Conservation (phyloP, 1,140 invertebrate genomes). For the Mamestra configurata region DNA sequence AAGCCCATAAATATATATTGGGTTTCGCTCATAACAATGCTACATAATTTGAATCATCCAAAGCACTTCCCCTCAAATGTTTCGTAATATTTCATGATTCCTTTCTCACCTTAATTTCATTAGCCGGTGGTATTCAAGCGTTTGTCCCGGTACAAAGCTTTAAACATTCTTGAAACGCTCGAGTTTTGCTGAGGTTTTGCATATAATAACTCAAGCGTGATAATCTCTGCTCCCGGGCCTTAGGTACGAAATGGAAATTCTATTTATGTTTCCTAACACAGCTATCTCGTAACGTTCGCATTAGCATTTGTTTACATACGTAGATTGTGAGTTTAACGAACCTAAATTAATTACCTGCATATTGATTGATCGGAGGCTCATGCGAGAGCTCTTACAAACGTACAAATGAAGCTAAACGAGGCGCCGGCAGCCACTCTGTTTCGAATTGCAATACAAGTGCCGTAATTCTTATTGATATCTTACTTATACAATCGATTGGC, state of each 20-base stretch:
- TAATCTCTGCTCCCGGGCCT: slow-evolving; percentile 62
- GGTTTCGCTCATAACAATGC: neutral
- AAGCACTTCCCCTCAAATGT: slow-evolving; percentile 18
- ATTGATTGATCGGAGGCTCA: slow-evolving; percentile 42
- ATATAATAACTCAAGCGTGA: slow-evolving; percentile 69
- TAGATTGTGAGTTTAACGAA: slow-evolving; percentile 18
- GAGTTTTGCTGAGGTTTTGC: slow-evolving; percentile 63
- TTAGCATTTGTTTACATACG: slow-evolving; percentile 48
- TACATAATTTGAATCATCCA: neutral
- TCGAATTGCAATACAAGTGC: neutral
- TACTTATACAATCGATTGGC: slow-evolving; percentile 43
- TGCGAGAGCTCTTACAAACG: slow-evolving; percentile 3
- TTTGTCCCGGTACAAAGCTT: slow-evolving; percentile 53
- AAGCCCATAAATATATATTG: neutral
- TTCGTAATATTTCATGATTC: slow-evolving; percentile 21
- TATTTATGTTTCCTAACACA: slow-evolving; percentile 57
- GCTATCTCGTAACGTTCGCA: slow-evolving; percentile 31
- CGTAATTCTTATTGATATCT: slow-evolving; percentile 30
- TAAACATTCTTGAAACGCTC: slow-evolving; percentile 58
- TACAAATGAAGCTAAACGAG: slow-evolving; percentile 7
- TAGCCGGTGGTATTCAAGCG: slow-evolving; percentile 52
- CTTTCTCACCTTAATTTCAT: slow-evolving; percentile 53
- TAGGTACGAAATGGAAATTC: slow-evolving; percentile 61
- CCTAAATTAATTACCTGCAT: slow-evolving; percentile 38
- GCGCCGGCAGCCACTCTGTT: slow-evolving; percentile 4